Evolutionary conservation across 2,888 invertebrate species (phyloP).

Genomic region (Chloromyia formosa): DNA sequence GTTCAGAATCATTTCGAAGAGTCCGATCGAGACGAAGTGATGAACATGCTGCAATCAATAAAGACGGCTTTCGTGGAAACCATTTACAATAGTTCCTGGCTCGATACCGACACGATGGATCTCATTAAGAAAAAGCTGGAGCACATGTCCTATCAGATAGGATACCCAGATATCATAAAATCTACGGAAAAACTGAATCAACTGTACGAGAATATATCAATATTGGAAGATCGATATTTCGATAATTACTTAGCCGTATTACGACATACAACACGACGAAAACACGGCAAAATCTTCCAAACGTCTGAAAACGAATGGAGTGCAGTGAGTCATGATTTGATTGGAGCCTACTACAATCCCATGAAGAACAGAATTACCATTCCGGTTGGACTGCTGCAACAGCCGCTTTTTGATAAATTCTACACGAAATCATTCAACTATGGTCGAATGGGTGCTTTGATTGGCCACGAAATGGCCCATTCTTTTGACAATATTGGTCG

Average conservation of each 20-base stretch:
- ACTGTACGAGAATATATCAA: constrained; percentile 76
- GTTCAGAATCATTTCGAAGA: constrained; percentile 84
- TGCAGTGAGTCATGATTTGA: constrained; percentile 83
- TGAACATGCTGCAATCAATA: constrained; percentile 81
- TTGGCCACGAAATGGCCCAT: constrained; percentile 87
- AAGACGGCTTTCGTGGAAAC: constrained; percentile 80
- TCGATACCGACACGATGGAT: constrained; percentile 78
- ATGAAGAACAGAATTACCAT: constrained; percentile 92
- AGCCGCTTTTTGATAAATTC: constrained; percentile 84
- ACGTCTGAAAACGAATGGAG: constrained; percentile 73
- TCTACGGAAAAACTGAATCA: constrained; percentile 73
- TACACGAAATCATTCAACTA: constrained; percentile 80
- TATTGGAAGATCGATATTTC: constrained; percentile 75
- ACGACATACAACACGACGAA: constrained; percentile 72
- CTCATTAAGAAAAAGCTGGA: constrained; percentile 79
- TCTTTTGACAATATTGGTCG: constrained; percentile 87
- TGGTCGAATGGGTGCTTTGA: constrained; percentile 86
- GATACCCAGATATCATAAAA: constrained; percentile 86
- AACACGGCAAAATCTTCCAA: constrained; percentile 72
- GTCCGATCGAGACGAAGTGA: constrained; percentile 80
- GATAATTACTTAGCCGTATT: constrained; percentile 78
- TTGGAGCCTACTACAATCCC: constrained; percentile 90
- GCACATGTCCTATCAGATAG: constrained; percentile 82
- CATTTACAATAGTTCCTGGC: constrained; percentile 78
- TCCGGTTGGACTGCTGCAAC: constrained; percentile 89